phyloP scores from a whole-genome alignment of 2,888 invertebrate species.

The Ophonus ardosiacus region DNA sequence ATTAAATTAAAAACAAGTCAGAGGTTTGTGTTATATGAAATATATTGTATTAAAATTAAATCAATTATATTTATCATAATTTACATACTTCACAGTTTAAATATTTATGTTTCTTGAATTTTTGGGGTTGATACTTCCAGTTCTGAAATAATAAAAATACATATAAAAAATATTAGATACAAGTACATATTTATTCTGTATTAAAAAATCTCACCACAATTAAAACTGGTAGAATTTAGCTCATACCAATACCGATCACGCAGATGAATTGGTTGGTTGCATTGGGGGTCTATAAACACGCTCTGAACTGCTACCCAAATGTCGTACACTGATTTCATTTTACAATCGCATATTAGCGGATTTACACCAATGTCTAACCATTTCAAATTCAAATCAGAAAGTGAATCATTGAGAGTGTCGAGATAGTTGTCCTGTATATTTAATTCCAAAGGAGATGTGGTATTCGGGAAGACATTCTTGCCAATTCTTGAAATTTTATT shows the following conservation, averaged over 20 bases:
- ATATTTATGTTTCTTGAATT: too few relatives aligned
- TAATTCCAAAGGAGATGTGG: background rate
- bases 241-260: background rate
- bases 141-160: too few relatives aligned
- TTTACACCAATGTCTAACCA: background rate
- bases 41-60: too few relatives aligned
- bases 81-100: too few relatives aligned
- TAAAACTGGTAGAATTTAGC: constrained; percentile 2
- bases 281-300: background rate
- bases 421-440: background rate
- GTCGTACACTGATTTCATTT: background rate
- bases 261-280: background rate
- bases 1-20: too few relatives aligned
- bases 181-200: too few relatives aligned
- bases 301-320: background rate
- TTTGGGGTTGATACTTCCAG: too few relatives aligned
- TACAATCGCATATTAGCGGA: background rate
- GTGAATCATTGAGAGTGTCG: background rate
- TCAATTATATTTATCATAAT: too few relatives aligned
- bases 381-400: background rate
- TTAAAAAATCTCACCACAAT: constrained; percentile 8
- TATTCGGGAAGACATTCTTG: constrained; percentile 6
- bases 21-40: too few relatives aligned
- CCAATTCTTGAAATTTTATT: constrained; percentile 29
- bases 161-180: too few relatives aligned